Evolutionary conservation across 2,888 invertebrate genomes (phyloP), one percentile per base, ranked within the genome.

Genomic region (Amphimallon solstitiale): DNA sequence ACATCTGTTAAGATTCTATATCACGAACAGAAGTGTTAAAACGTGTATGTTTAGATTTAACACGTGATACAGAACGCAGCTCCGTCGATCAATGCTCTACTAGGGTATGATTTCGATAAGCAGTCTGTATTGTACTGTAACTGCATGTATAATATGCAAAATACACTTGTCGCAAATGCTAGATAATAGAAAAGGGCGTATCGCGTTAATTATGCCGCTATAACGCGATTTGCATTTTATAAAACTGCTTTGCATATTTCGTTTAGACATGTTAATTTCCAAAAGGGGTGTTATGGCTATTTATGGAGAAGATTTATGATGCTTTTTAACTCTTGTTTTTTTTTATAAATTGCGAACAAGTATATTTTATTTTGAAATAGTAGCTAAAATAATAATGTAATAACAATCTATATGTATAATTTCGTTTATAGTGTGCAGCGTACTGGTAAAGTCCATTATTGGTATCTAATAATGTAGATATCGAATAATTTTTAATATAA

Each of bases 121-220:
- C 29, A 14, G 15, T 68, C 37, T 14, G 63, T 63, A 64, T 9
- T 15, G 52, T 17, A 29, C 10, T 15, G 45, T 34, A 14, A 23
- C 43, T 10, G n/a, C n/a, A 17, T 43, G 17, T 40, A 45, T 59
- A 21, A 59, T 52, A 52, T 52, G 69, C 65, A 74, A 75, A 77
- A 67, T 77, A 76, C 78, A 79, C 79, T 80, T 79, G 78, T 79
- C 74, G 72, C 71, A 73, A 74, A 75, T 76, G 71, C 75, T 68
- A 72, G 76, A 78, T 78, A 79, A 79, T 77, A 71, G 74, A 76
- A 76, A 73, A 74, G 72, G 79, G 79, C 77, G 80, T 77, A 72
- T 74, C 76, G 69, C 73, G 78, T 79, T 79, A 80, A 80, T 80
- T 80, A 79, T 77, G 72, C 74, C 70, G 73, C 73, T 74, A 74